These are phyloP conservation scores for Trichechus manatus DNA, from an alignment of 2,113 vertebrate genomes.

Conservation along the genomic window DNA sequence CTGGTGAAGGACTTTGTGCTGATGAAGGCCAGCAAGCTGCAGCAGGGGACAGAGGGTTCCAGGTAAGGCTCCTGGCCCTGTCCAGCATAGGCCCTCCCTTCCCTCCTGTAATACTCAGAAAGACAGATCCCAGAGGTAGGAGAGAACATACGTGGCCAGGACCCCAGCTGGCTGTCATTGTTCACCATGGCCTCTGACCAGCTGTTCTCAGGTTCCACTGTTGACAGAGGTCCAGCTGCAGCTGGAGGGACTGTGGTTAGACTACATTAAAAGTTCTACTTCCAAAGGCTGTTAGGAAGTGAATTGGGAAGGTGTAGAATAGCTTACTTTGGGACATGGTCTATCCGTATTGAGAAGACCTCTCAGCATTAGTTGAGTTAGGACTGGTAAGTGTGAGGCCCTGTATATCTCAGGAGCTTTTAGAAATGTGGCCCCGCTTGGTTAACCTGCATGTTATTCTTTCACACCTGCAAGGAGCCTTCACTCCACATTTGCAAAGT, in stretches of 20 bases:
- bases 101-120: not conserved
- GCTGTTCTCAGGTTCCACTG: not conserved
- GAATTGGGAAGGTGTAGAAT: not conserved
- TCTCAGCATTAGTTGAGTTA: not conserved
- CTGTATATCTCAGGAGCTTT: not conserved
- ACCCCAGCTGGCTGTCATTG: not conserved
- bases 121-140: not conserved
- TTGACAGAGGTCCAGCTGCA: not conserved
- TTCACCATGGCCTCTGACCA: not conserved
- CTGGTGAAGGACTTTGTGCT: slow-evolving; percentile 94
- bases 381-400: not conserved
- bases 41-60: slow-evolving; percentile 89
- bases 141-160: not conserved
- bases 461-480: slow-evolving; percentile 54
- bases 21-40: slow-evolving; percentile 92
- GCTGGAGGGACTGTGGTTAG: slow-evolving; percentile 19
- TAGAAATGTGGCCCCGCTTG: not conserved
- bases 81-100: not conserved
- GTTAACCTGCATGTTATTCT: slow-evolving; percentile 68
- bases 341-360: not conserved
- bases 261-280: not conserved
- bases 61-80: slow-evolving; percentile 88
- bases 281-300: slow-evolving; percentile 37
- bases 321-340: not conserved
- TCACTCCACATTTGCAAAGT: slow-evolving; percentile 4